Base-by-base conservation (phyloP, 2,888 invertebrate species). In the Sphecodes monilicornis region DNA sequence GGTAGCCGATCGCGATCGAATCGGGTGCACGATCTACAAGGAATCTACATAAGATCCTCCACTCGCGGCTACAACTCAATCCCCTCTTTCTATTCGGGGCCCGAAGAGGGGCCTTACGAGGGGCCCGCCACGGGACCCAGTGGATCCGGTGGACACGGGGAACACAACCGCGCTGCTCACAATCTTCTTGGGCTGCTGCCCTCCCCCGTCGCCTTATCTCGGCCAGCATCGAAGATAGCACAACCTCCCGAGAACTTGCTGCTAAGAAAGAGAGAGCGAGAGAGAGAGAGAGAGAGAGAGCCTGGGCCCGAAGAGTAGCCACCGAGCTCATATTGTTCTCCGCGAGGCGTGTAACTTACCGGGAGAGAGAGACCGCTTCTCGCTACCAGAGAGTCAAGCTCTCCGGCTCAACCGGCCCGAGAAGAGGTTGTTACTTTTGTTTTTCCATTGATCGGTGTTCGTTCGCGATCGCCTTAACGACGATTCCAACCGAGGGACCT, bases 21-120 rank as follows among this genome's bases (percentile, higher is more conserved):
- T 95, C 94, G 94, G 94, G 94, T 94, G 94, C 94, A 95, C 94
- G 94, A 95, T 95, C 94, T 95, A 95, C 94, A 95, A 94, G 94
- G 94, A 95, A 95, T 95, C 94, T 94, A 94, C 94, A 94, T 94
- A 94, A 94, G 94, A 94, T 94, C 94, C 94, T 95, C 94, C 94
- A 94, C 94, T 94, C 94, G 93, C 93, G 93, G 94, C 94, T 93
- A 94, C 94, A 93, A 93, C 94, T 94, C 94, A 94, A 94, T 94
- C 94, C 93, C 92, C 93, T 93, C 91, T 91, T 92, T 92, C 91
- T 91, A 91, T 92, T 92, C 89, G 85, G 87, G 83, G 75, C 88
- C 80, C 86, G 82, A 85, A 84, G 68, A 32, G 36, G 75, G 85
- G 83, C 89, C 84, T 79, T 89, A 80, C 29, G 60, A 74, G 75